Conservation (phyloP, 2,888 invertebrate species). For the Timema cristinae region DNA sequence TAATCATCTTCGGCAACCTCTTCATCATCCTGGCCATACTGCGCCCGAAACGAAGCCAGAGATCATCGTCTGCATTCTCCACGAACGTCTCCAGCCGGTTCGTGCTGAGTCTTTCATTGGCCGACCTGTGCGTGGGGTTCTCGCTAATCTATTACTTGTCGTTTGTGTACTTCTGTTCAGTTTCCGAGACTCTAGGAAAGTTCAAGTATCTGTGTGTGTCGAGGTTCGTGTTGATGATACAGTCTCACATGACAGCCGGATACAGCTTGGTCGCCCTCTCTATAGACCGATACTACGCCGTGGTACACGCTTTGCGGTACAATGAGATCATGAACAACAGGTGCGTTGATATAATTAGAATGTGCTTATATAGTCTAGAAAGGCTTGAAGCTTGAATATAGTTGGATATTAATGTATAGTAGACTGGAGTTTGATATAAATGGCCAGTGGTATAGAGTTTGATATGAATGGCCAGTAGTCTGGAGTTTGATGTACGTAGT, state of each 20-base stretch:
- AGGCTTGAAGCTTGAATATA: too few species aligned
- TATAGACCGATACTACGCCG: slow-evolving; percentile 28
- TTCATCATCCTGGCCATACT: too few species aligned
- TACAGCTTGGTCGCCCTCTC: slow-evolving; percentile 25
- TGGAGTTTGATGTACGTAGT: too few species aligned
- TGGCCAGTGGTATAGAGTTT: too few species aligned
- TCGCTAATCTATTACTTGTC: slow-evolving; percentile 24
- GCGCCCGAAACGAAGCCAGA: too few species aligned
- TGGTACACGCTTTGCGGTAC: slow-evolving; percentile 29
- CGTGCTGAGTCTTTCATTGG: slow-evolving; percentile 26
- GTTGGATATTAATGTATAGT: too few species aligned
- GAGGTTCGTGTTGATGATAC: slow-evolving; percentile 23
- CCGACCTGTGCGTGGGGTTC: slow-evolving; percentile 27
- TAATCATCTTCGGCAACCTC: too few species aligned
- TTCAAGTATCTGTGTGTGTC: slow-evolving; percentile 19
- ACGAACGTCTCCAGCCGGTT: slow-evolving; percentile 15
- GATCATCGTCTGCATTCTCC: too few species aligned
- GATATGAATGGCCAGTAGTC: too few species aligned
- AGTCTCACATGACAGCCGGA: slow-evolving; percentile 21
- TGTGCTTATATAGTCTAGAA: too few species aligned
- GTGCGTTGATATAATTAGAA: too few species aligned
- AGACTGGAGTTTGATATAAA: too few species aligned
- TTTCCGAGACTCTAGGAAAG: background rate
- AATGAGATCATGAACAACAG: slow-evolving; percentile 23
- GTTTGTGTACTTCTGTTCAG: slow-evolving; percentile 28